Base-by-base conservation (phyloP, 2,113 vertebrate species). In the Epinephelus moara region DNA sequence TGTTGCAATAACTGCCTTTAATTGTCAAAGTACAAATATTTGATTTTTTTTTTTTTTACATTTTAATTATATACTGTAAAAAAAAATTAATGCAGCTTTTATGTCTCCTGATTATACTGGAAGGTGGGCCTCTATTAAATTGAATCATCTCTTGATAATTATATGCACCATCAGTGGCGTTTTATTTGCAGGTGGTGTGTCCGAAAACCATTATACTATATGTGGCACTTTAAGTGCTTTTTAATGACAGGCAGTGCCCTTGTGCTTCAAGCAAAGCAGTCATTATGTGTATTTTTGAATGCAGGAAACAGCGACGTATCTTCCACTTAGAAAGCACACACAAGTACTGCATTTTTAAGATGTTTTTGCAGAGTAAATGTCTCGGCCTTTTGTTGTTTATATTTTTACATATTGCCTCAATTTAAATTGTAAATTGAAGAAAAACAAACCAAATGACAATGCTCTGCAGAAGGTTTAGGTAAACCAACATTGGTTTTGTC, bases 1-100 rank as follows among this genome's bases (percentile, higher is more conserved):
- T 59, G 27, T 63, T 78, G 49, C 23, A 59, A 75, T 25, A 72
- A 84, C 56, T 85, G 84, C 89, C 70, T 87, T 85, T 81, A 70
- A 82, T 66, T 80, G 47, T 79, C 61, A 12, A 85, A 84, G 27
- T 79, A 15, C 18, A 71, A 60, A 33, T 77, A 4, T 80, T 68
- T 42, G 7, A 52, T 62, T 55, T 53, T 30, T 61, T 63, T 71
- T 30, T 30, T 30, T 72, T 81, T 72, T 57, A 40, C n/a, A 47
- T 78, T 78, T 86, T 67, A 62, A 78, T 85, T 67, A 45, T 45
- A 37, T 75, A 64, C 56, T 80, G 21, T 72, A 42, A 70, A 77
- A 84, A n/a, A 75, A 50, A 27, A 60, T 13, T 70, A 42, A 73
- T 62, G 13, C 4, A 40, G 14, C 47, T 79, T 75, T 75, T 80